Conservation (phyloP, 2,888 invertebrate species). For the Amphipoea oculea region DNA sequence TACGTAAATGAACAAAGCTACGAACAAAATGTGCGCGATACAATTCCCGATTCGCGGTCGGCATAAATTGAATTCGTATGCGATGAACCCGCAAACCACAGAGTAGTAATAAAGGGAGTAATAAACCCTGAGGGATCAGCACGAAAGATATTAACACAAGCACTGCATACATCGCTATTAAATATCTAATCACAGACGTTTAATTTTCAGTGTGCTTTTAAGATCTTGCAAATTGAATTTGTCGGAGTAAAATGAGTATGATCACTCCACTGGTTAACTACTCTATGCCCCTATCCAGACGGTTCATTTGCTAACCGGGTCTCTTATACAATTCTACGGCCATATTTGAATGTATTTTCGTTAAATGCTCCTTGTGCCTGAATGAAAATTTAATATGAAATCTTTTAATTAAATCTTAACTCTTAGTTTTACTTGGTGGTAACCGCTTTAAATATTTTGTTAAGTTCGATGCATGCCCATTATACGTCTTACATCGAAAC, state of each 20-base stretch:
- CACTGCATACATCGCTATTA: background rate
- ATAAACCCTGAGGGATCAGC: background rate
- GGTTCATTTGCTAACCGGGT: constrained; percentile 78
- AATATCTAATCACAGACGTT: constrained; percentile 4
- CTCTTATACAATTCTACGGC: constrained; percentile 68
- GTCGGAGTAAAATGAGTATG: background rate
- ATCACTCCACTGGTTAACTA: constrained; percentile 10
- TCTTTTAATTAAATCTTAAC: constrained; percentile 75
- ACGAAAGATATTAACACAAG: background rate
- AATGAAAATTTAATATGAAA: constrained; percentile 59
- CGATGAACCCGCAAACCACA: constrained; percentile 68
- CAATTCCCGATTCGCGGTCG: constrained; percentile 73
- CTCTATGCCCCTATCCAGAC: constrained; percentile 26
- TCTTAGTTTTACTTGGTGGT: constrained; percentile 21
- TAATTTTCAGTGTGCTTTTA: constrained; percentile 4
- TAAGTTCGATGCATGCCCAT: background rate
- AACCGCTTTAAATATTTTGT: constrained; percentile 1
- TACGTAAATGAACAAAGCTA: constrained; percentile 68
- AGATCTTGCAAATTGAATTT: background rate
- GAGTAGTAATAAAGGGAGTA: constrained; percentile 26
- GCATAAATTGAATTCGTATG: constrained; percentile 73
- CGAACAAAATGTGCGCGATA: constrained; percentile 68
- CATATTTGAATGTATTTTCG: constrained; percentile 64
- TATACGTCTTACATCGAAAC: background rate
- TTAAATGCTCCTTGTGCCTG: constrained; percentile 43